Evolutionary conservation across 1,140 invertebrate genomes (phyloP).

Genomic region (Ruditapes philippinarum): DNA sequence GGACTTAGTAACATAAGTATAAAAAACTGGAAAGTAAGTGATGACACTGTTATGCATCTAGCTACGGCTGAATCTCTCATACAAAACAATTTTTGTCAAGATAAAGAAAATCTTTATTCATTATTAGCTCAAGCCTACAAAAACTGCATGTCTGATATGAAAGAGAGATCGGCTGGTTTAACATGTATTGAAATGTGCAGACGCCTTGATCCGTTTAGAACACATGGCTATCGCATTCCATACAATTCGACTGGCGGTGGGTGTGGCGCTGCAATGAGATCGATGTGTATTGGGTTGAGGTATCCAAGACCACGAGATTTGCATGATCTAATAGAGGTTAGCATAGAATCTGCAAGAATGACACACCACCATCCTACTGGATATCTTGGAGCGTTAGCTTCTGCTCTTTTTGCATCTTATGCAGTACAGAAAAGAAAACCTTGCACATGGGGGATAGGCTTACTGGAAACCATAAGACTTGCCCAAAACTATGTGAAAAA

Average conservation of each 20-base stretch:
- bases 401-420: slow-evolving; percentile 84
- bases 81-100: not conserved
- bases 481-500: slow-evolving; percentile 78
- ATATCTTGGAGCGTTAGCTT: too few relatives aligned
- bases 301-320: slow-evolving; percentile 80
- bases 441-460: slow-evolving; percentile 82
- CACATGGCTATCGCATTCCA: slow-evolving; percentile 57
- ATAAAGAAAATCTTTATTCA: too few relatives aligned
- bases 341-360: slow-evolving; percentile 85
- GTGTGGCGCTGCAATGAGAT: slow-evolving; percentile 86
- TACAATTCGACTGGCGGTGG: slow-evolving; percentile 79
- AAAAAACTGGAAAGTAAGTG: slow-evolving; percentile 75
- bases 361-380: too few relatives aligned
- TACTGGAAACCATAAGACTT: slow-evolving; percentile 76
- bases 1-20: slow-evolving; percentile 73
- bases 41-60: slow-evolving; percentile 78
- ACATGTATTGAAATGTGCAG: not conserved
- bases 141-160: slow-evolving; percentile 8
- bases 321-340: slow-evolving; percentile 82
- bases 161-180: slow-evolving; percentile 3
- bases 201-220: slow-evolving; percentile 6
- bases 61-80: slow-evolving; percentile 69
- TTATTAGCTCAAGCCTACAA: slow-evolving; percentile 22
- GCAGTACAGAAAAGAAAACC: slow-evolving; percentile 81
- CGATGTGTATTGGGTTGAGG: slow-evolving; percentile 85